Conservation (phyloP, 2,113 vertebrate species). For the Anser cygnoides region DNA sequence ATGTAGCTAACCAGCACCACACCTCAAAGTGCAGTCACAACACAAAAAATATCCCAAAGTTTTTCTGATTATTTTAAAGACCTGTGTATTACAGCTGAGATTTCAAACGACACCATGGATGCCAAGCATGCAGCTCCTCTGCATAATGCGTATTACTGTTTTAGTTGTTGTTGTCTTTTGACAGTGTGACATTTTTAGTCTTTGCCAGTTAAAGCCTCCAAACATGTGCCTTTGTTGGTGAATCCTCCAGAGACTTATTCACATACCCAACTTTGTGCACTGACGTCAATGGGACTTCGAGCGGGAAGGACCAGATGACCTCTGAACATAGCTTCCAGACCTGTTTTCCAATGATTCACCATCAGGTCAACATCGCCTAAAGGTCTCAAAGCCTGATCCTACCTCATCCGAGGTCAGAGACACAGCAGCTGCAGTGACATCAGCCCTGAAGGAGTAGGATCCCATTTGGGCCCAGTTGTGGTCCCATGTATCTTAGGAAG, state of each 20-base stretch:
- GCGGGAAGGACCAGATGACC: neutral
- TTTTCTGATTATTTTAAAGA: neutral
- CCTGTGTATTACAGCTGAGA: neutral
- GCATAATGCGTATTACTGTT: accelerated
- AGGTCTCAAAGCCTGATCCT: neutral
- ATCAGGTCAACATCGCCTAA: neutral
- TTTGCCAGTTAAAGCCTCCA: neutral
- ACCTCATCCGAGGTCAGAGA: neutral
- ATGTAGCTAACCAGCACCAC: neutral
- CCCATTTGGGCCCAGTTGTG: neutral
- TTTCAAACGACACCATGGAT: neutral
- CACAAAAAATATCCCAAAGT: neutral
- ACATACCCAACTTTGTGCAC: neutral
- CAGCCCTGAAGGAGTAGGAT: neutral
- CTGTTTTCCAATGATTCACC: neutral
- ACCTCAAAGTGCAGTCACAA: neutral
- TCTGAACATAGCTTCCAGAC: neutral
- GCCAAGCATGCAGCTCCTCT: neutral
- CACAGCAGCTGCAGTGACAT: no score
- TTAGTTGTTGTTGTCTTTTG: neutral
- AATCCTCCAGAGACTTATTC: neutral
- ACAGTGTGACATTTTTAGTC: accelerated
- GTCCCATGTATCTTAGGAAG: neutral
- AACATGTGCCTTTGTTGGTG: neutral
- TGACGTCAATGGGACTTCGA: neutral